phyloP scores from a whole-genome alignment of 2,797 vertebrate genomes.

The Tangara arthus region DNA sequence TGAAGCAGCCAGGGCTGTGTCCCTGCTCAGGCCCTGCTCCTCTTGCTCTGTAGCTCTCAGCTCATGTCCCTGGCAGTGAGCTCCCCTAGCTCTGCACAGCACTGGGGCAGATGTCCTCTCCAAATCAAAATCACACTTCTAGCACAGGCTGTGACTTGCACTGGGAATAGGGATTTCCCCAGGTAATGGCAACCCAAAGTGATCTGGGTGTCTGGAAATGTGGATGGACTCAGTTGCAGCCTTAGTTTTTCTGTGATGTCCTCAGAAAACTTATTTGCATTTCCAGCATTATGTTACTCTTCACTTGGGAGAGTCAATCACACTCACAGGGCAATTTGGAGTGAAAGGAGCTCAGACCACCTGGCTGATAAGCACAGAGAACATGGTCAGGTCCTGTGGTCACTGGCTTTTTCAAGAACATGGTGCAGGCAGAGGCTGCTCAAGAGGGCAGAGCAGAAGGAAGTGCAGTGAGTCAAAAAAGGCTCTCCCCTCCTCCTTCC shows the following conservation, averaged over 20 bases:
- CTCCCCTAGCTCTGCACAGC: background rate
- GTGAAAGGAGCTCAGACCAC: background rate
- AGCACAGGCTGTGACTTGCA: background rate
- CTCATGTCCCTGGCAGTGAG: accelerated
- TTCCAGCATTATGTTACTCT: background rate
- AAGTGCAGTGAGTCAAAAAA: background rate
- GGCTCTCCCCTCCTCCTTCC: background rate
- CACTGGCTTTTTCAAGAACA: background rate
- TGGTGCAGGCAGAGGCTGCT: accelerated
- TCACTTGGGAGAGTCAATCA: background rate
- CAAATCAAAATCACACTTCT: background rate
- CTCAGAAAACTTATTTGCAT: background rate
- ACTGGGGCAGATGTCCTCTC: background rate
- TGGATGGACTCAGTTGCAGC: background rate
- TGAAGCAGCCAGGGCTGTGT: accelerated
- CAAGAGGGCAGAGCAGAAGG: background rate
- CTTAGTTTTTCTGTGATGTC: background rate
- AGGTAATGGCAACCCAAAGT: background rate
- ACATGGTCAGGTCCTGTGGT: accelerated
- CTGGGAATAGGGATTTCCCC: background rate
- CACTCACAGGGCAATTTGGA: background rate
- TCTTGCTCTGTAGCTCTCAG: background rate
- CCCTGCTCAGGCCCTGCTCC: background rate
- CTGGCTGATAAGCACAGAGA: background rate
- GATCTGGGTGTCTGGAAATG: background rate